Evolutionary conservation across 2,113 vertebrate species (phyloP).

Genomic region (Nipponia nippon): DNA sequence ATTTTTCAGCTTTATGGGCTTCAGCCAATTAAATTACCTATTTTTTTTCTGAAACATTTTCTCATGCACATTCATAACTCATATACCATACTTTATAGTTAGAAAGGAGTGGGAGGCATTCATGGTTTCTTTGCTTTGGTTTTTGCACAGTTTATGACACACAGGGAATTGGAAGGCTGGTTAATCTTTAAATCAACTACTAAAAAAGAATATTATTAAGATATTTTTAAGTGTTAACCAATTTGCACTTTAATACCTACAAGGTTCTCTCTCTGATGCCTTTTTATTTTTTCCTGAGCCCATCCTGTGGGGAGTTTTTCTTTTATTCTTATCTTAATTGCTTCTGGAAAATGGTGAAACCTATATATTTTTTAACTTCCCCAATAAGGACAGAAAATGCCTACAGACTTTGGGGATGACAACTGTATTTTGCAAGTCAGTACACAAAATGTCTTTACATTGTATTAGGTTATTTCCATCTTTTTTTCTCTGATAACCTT

Average conservation of each 20-base stretch:
- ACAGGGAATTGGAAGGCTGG: not conserved
- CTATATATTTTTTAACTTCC: not conserved
- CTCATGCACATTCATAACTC: not conserved
- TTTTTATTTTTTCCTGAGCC: not conserved
- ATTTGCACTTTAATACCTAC: not conserved
- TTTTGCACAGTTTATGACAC: not conserved
- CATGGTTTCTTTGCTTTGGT: not conserved
- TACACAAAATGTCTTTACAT: not conserved
- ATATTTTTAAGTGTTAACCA: not conserved
- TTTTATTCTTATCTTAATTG: not conserved
- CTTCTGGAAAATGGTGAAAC: not conserved
- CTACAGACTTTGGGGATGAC: not conserved
- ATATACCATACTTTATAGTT: not conserved
- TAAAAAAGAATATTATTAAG: not conserved
- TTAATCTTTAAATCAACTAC: not conserved
- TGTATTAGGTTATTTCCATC: not conserved
- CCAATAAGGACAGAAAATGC: not conserved
- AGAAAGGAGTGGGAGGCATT: not conserved
- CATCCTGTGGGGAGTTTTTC: not conserved
- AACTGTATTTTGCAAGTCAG: not conserved
- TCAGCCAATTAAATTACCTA: not conserved
- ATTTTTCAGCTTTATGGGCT: not conserved
- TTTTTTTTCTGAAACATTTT: not conserved
- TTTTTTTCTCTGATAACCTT: not conserved
- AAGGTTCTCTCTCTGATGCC: not conserved